Conservation (phyloP, 1,140 invertebrate genomes). For the Wasmannia auropunctata region DNA sequence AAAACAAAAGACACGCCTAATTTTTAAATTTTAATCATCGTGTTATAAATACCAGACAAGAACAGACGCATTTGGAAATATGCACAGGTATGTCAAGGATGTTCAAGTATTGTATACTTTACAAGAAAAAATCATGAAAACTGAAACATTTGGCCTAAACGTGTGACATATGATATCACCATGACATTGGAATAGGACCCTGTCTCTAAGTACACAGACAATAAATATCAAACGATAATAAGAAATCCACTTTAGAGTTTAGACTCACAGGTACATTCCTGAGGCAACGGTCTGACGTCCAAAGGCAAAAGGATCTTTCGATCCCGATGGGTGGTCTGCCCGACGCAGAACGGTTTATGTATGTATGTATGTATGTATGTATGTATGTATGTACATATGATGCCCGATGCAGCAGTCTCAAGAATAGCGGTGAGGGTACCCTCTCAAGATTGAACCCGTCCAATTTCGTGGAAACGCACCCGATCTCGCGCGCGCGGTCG, state of each 20-base stretch:
- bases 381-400: neutral
- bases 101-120: neutral
- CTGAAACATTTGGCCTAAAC: too few species aligned
- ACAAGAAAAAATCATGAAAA: neutral
- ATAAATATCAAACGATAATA: constrained; percentile 26
- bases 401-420: neutral
- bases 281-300: neutral
- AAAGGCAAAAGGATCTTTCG: constrained; percentile 12
- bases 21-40: neutral
- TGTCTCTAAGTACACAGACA: neutral
- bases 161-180: neutral
- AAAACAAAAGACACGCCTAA: neutral
- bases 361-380: neutral
- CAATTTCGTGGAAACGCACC: constrained; percentile 51
- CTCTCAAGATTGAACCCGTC: constrained; percentile 50
- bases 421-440: neutral
- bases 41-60: neutral
- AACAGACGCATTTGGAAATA: neutral
- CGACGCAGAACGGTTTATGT: neutral
- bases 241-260: constrained; percentile 8
- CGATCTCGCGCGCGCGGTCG: constrained; percentile 38
- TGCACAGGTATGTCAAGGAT: neutral
- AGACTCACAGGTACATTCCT: neutral
- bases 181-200: neutral
- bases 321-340: constrained; percentile 21